Evolutionary conservation across 1,140 invertebrate genomes (phyloP), one percentile per base, ranked within the genome.

Genomic region (Platorchestia sp.): DNA sequence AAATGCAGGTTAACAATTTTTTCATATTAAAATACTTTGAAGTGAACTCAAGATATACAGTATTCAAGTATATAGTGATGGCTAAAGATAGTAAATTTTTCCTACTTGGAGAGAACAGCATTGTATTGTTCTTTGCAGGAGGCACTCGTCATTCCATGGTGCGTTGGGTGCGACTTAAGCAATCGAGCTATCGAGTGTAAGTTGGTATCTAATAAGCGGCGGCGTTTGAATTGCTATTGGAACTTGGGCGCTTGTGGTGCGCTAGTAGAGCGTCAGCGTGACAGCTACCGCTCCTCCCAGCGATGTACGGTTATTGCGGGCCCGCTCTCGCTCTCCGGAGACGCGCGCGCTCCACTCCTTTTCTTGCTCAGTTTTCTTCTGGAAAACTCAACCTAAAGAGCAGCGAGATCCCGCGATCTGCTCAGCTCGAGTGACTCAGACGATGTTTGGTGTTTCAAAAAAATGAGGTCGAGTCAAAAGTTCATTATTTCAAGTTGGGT

Each of bases 221-320:
- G 40, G 91, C 40, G 45, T 93, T 93, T 45, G 91, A 93, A 93
- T 93, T 93, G 91, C 43, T 93, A 93, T 93, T 93, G 91, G 91
- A 93, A 93, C 43, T 93, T 93, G 91, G 41, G 91, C 45, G 91
- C 41, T 93, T 44, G 22, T 47, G 43, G 43, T n/a, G 91, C 41
- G 1, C 44, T 45, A 47, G 91, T 93, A 14, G 91, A 93, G 91
- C 91, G 10, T 40, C 44, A 47, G 10, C 91, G 44, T 93, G 91
- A 93, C 91, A 93, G 91, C 43, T 93, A 93, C 40, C 44, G 91
- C 43, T 47, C 44, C 91, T 93, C 6, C 19, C 91, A 7, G 91
- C 91, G 91, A 93, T 93, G 41, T 93, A 93, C 91, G 91, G 45
- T 93, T 93, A 93, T 93, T 93, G 91, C 45, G 10, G 27, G 14